Conservation (phyloP, 2,888 invertebrate species). For the Tetranychus piercei region DNA sequence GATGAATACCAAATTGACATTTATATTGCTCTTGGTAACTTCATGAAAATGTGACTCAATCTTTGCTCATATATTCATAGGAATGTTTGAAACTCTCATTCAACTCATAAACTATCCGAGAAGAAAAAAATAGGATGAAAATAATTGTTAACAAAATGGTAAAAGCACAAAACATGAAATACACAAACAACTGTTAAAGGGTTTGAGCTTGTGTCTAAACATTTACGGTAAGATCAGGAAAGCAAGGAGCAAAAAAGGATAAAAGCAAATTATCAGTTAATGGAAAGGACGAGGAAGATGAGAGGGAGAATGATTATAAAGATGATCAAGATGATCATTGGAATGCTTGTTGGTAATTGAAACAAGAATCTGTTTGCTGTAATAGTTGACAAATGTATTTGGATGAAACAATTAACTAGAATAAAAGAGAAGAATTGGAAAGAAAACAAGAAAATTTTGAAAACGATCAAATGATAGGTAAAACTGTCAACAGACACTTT, state of each 20-base stretch:
- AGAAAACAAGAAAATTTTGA: neutral
- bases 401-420: neutral
- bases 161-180: neutral
- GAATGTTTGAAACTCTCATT: neutral
- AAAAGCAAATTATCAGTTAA: neutral
- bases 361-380: neutral
- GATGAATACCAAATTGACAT: conserved; percentile 7
- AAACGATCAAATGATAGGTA: no score
- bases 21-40: conserved; percentile 6
- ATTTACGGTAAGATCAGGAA: no score
- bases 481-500: no score
- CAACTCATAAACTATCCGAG: neutral
- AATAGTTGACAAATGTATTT: neutral
- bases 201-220: no score
- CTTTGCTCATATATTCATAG: neutral
- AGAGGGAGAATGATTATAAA: neutral
- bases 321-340: neutral
- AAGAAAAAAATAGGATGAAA: neutral
- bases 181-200: neutral
- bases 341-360: neutral
- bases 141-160: neutral
- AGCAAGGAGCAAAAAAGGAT: neutral
- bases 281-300: neutral
- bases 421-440: conserved; percentile 28
- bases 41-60: neutral